Conservation (phyloP, 2,113 vertebrate genomes). For the Ammospiza caudacuta region DNA sequence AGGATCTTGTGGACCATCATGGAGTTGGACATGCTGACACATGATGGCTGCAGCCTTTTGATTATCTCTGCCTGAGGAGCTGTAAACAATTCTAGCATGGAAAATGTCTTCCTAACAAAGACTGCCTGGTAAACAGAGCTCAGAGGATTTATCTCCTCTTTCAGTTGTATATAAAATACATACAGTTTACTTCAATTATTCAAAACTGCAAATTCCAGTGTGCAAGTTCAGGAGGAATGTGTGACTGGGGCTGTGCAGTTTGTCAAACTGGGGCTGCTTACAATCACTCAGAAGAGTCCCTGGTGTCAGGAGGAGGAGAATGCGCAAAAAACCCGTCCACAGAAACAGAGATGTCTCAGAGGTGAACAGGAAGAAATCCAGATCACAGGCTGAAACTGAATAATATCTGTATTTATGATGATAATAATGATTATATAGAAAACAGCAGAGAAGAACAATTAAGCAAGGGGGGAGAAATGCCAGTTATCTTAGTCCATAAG, state of each 20-base stretch:
- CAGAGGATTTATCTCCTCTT: conserved; percentile 34
- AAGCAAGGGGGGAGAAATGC: conserved; percentile 18
- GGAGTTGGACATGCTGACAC: background rate
- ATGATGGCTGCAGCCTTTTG: background rate
- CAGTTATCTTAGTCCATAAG: conserved; percentile 31
- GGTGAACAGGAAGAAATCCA: conserved; percentile 39
- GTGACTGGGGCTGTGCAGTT: conserved; percentile 30
- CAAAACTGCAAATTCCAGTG: conserved; percentile 32
- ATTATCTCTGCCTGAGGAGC: background rate
- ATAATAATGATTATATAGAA: conserved; percentile 50
- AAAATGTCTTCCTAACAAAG: conserved; percentile 17
- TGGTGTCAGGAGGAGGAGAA: conserved; percentile 3
- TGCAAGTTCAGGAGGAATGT: conserved; percentile 35
- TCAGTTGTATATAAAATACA: conserved; percentile 13
- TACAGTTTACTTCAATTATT: conserved; percentile 26
- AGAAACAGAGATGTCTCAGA: conserved; percentile 8
- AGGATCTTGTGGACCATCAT: accelerated
- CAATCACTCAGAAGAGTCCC: conserved; percentile 20
- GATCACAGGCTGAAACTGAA: background rate
- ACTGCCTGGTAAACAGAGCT: background rate
- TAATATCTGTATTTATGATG: conserved; percentile 53
- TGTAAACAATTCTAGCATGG: conserved; percentile 32
- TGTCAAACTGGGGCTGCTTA: conserved; percentile 29
- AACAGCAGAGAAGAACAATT: conserved; percentile 43
- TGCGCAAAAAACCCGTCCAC: background rate